Conservation (phyloP, 2,888 invertebrate genomes). For the Stictocephala bisonia region DNA sequence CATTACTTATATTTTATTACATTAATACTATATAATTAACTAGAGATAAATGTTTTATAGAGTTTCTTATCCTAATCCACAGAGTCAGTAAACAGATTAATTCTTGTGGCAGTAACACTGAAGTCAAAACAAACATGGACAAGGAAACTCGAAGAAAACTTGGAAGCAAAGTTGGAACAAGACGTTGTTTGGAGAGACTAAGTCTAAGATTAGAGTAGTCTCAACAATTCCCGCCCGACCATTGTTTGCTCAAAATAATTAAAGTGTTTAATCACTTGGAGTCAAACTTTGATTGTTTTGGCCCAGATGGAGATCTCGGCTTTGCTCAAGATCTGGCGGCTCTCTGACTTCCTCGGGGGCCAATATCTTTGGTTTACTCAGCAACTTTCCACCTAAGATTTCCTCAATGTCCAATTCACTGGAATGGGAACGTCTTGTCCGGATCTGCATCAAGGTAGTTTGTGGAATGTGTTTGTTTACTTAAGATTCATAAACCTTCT, state of each 20-base stretch:
- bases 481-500: no score
- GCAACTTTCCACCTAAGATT: neutral
- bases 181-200: conserved; percentile 33
- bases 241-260: conserved; percentile 46
- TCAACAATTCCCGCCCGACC: conserved; percentile 26
- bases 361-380: conserved; percentile 30
- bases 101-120: conserved; percentile 1
- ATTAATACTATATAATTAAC: no score
- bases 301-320: conserved; percentile 14
- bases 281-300: conserved; percentile 42
- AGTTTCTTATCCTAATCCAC: conserved; percentile 3
- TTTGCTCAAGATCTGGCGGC: conserved; percentile 12
- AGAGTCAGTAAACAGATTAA: conserved; percentile 30
- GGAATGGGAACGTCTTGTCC: neutral
- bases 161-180: conserved; percentile 33
- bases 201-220: conserved; percentile 26
- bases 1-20: no score
- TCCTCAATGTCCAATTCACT: neutral
- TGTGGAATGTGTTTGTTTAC: no score
- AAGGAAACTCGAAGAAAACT: conserved; percentile 38
- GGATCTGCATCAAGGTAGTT: no score
- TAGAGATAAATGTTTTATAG: no score
- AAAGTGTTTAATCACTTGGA: conserved; percentile 45
- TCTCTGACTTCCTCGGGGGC: neutral
- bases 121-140: conserved; percentile 38